A percentile compares a stretch with the other conserved stretches of the same genome.
Evolutionary conservation across 1,140 invertebrate species (phyloP).

Genomic region (Rhagoletis zephyria): DNA sequence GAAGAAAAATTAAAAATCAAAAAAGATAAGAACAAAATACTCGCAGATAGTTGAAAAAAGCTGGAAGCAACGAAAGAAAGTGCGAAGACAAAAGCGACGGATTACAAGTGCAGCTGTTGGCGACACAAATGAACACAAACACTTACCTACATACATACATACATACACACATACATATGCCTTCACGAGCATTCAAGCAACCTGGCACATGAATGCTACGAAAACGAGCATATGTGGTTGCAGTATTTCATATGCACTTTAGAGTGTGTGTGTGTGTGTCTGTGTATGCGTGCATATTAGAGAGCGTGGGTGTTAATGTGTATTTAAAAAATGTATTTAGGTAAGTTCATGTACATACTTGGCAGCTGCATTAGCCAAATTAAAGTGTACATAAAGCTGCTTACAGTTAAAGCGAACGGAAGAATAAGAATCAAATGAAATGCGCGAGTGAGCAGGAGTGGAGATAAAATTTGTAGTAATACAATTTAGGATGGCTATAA

Average conservation of each 20-base stretch:
- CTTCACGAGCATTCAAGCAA: too few species aligned
- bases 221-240: not conserved
- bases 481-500: not conserved
- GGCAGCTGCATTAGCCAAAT: constrained; percentile 33
- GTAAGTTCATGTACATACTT: too few species aligned
- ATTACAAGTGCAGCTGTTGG: constrained; percentile 18
- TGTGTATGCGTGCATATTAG: too few species aligned
- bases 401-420: constrained; percentile 11
- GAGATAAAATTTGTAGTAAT: not conserved
- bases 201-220: not conserved
- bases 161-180: not conserved
- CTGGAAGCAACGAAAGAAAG: constrained; percentile 10
- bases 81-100: not conserved
- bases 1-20: not conserved
- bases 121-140: constrained; percentile 24
- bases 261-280: not conserved
- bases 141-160: not conserved
- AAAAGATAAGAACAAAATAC: not conserved
- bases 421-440: not conserved
- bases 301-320: not conserved
- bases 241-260: not conserved
- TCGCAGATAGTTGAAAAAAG: not conserved
- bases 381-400: constrained; percentile 6
- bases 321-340: not conserved
- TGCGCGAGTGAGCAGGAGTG: not conserved